A percentile compares a stretch with the other conserved stretches of the same genome.
These are phyloP conservation scores for Harpagifer antarcticus DNA, from an alignment of 2,797 vertebrate species.

Conservation along the genomic window DNA sequence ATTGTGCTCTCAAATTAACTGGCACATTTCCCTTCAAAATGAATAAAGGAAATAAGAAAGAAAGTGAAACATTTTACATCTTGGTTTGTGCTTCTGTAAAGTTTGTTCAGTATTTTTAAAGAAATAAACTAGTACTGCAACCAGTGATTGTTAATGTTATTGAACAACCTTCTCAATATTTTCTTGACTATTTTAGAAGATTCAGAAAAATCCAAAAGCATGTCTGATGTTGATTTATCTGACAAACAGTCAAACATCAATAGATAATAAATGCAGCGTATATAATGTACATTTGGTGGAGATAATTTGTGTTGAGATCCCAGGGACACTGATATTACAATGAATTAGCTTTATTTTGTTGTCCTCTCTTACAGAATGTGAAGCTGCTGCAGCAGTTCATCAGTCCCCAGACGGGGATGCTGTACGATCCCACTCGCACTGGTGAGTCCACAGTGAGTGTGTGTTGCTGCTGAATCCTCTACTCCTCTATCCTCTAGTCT, in stretches of 20 bases:
- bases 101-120: too few species aligned
- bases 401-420: constrained; percentile 84
- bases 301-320: background rate
- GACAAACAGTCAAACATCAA: too few species aligned
- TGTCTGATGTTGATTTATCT: too few species aligned
- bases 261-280: background rate
- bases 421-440: constrained; percentile 88
- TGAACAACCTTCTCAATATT: too few species aligned
- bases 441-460: constrained; percentile 76
- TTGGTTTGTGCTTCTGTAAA: background rate
- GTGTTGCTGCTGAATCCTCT: background rate
- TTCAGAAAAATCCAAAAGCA: too few species aligned
- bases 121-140: too few species aligned
- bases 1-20: background rate
- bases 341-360: background rate
- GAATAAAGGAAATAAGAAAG: background rate
- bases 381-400: constrained; percentile 93
- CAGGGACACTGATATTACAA: background rate
- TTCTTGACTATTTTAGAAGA: too few species aligned
- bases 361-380: constrained; percentile 85
- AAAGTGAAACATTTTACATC: background rate
- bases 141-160: too few species aligned
- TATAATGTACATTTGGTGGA: too few species aligned
- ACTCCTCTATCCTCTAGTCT: too few species aligned
- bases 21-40: background rate